Evolutionary conservation across 1,140 invertebrate genomes (phyloP).

Genomic region (Spodoptera frugiperda): DNA sequence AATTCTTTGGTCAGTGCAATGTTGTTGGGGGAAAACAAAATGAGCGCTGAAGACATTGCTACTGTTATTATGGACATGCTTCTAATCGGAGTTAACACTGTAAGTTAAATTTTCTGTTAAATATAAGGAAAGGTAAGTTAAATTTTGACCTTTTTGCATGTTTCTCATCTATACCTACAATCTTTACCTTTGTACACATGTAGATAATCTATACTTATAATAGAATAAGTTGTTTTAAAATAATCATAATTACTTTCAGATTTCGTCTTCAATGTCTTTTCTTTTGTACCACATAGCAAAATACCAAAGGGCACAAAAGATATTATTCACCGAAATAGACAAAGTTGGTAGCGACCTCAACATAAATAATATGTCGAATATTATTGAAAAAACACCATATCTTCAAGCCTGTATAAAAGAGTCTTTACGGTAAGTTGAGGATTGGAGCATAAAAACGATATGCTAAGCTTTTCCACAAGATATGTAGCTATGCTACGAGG

Average conservation of each 20-base stretch:
- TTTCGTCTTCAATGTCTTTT: conserved; percentile 78
- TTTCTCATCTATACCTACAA: too few species aligned
- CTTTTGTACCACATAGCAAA: conserved; percentile 80
- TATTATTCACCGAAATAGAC: conserved; percentile 86
- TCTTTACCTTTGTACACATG: too few species aligned
- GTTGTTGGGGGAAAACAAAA: conserved; percentile 84
- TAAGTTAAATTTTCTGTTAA: conserved; percentile 58
- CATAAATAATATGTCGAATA: conserved; percentile 65
- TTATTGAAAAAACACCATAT: conserved; percentile 81
- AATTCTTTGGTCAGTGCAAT: conserved; percentile 81
- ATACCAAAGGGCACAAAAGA: conserved; percentile 83
- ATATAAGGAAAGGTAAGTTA: too few species aligned
- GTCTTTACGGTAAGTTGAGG: conserved; percentile 70
- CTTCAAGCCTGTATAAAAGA: conserved; percentile 86
- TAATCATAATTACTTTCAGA: conserved; percentile 57
- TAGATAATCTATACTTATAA: too few species aligned
- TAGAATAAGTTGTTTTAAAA: too few species aligned
- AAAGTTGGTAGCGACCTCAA: conserved; percentile 76
- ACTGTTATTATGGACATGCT: conserved; percentile 89
- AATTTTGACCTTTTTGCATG: too few species aligned
- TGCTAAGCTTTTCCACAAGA: too few species aligned
- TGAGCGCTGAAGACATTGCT: conserved; percentile 87
- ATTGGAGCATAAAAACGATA: not conserved
- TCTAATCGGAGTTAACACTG: conserved; percentile 87
- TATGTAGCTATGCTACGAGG: too few species aligned